These are phyloP conservation scores for Allygus modestus DNA, from an alignment of 2,888 invertebrate genomes.

Conservation along the genomic window DNA sequence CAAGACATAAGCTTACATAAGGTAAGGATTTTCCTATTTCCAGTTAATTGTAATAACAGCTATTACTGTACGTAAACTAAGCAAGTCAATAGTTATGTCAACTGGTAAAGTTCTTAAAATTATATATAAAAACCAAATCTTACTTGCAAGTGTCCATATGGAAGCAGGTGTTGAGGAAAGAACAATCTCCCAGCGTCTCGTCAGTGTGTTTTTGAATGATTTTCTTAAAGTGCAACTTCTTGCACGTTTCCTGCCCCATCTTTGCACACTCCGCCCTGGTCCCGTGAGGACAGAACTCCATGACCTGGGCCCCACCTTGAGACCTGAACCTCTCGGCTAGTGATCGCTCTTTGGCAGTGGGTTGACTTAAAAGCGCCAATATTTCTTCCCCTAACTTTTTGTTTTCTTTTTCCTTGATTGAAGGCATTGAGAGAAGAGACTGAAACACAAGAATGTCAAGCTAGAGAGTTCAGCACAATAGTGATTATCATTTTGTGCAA, in stretches of 20 bases:
- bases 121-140: slow-evolving; percentile 63
- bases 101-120: no score
- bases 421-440: slow-evolving; percentile 93
- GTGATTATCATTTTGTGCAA: no score
- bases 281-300: slow-evolving; percentile 98
- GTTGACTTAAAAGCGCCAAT: slow-evolving; percentile 93
- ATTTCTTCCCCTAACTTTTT: slow-evolving; percentile 98
- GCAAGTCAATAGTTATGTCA: no score
- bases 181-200: slow-evolving; percentile 96
- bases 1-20: no score
- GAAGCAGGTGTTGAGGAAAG: slow-evolving; percentile 98
- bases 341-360: slow-evolving; percentile 96
- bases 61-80: no score
- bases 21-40: no score
- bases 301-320: slow-evolving; percentile 88
- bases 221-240: slow-evolving; percentile 96
- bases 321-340: slow-evolving; percentile 97
- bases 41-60: no score
- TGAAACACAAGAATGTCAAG: slow-evolving; percentile 73
- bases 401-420: slow-evolving; percentile 96
- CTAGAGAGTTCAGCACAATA: no score
- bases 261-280: slow-evolving; percentile 91
- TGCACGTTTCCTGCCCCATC: slow-evolving; percentile 78
- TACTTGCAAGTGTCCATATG: slow-evolving; percentile 99
- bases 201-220: slow-evolving; percentile 97